A percentile compares a stretch with the other conserved stretches of the same genome.
phyloP scores from a whole-genome alignment of 2,797 vertebrate species.

The Erethizon dorsatum region DNA sequence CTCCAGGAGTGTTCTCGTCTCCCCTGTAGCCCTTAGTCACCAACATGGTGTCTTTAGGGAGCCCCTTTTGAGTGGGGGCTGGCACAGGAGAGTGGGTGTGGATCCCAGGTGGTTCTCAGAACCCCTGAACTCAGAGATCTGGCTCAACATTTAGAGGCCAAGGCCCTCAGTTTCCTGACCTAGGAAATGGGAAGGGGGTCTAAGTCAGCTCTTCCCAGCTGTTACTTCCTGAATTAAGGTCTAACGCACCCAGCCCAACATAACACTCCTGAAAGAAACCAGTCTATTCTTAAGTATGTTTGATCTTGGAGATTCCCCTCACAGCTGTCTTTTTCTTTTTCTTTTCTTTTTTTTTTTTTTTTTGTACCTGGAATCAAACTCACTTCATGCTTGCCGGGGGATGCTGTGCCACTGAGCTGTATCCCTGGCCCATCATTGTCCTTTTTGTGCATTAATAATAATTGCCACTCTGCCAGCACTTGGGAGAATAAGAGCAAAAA shows the following conservation, averaged over 20 bases:
- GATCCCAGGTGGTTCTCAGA: background rate
- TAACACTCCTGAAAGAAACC: background rate
- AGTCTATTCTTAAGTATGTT: background rate
- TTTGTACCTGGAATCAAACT: no score
- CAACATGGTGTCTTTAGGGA: background rate
- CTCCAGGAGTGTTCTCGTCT: fast-evolving
- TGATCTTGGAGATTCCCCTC: background rate
- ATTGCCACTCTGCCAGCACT: background rate
- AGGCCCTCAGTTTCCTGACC: background rate
- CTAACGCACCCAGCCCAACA: no score
- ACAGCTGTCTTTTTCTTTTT: no score
- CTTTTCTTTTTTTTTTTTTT: no score
- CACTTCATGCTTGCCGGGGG: no score
- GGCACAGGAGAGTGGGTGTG: background rate
- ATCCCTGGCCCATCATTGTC: no score
- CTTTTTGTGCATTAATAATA: background rate
- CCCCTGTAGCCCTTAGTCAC: background rate
- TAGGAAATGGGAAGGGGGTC: no score
- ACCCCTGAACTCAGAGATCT: background rate
- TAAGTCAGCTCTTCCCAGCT: background rate
- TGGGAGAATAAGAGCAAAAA: background rate
- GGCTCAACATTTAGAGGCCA: background rate
- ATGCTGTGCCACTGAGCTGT: no score
- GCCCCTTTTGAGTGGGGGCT: background rate
- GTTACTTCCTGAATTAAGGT: background rate